phyloP scores from a whole-genome alignment of 2,113 vertebrate genomes.

The Antechinus stuartii region DNA sequence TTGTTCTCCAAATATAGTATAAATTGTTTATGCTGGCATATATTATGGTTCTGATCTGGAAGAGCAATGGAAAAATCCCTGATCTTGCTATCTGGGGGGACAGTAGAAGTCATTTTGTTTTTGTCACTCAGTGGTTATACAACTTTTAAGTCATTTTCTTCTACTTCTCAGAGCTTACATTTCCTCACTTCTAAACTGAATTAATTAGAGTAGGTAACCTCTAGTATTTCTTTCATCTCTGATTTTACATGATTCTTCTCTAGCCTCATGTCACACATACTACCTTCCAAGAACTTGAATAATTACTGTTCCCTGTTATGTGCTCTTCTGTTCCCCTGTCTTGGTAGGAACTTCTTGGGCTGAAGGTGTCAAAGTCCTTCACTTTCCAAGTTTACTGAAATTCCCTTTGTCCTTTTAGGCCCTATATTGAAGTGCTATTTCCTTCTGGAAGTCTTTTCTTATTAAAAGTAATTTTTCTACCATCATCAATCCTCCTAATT shows the following conservation, averaged over 20 bases:
- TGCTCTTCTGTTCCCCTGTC: background rate
- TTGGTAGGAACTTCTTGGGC: background rate
- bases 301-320: background rate
- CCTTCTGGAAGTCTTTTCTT: background rate
- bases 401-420: background rate
- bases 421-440: background rate
- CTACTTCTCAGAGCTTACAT: background rate
- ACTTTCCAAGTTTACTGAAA: background rate
- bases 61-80: background rate
- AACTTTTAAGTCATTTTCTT: background rate
- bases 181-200: background rate
- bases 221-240: background rate
- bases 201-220: background rate
- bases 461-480: background rate
- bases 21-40: background rate
- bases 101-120: background rate
- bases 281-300: background rate
- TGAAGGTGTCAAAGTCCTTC: background rate
- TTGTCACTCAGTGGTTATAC: background rate
- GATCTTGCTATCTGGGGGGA: background rate
- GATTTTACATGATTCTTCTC: background rate
- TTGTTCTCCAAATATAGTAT: background rate
- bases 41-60: background rate
- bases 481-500: background rate
- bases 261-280: background rate